phyloP scores from a whole-genome alignment of 1,140 invertebrate genomes.

The Stegodyphus mimosarum region DNA sequence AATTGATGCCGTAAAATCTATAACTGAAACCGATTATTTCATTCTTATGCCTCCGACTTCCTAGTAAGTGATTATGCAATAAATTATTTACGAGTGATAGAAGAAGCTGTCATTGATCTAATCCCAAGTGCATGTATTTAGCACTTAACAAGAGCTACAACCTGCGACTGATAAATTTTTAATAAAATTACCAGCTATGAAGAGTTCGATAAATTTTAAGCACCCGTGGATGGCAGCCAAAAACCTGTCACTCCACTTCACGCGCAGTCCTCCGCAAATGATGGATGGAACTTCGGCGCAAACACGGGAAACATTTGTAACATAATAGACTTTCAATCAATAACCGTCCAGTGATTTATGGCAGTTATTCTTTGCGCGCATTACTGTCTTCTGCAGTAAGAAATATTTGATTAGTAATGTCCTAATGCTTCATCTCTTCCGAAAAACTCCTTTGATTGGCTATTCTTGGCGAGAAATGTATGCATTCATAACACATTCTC shows the following conservation, averaged over 20 bases:
- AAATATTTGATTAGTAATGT: not conserved
- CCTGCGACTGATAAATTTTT: not conserved
- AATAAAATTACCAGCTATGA: not conserved
- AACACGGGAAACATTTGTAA: slow-evolving; percentile 58
- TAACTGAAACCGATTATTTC: too few relatives aligned
- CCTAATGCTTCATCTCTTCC: too few relatives aligned
- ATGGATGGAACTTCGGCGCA: slow-evolving; percentile 23
- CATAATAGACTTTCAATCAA: slow-evolving; percentile 60
- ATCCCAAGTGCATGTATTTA: not conserved
- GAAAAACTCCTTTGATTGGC: too few relatives aligned
- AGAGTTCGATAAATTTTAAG: slow-evolving; percentile 4
- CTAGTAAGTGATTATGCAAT: too few relatives aligned
- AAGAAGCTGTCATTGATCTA: not conserved
- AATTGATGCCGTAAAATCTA: too few relatives aligned
- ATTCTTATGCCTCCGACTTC: too few relatives aligned
- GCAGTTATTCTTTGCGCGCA: slow-evolving; percentile 6
- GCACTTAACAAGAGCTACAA: not conserved
- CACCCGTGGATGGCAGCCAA: slow-evolving; percentile 30
- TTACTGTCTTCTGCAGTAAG: not conserved
- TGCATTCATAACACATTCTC: too few relatives aligned
- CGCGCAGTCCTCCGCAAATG: slow-evolving; percentile 20
- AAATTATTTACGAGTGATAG: too few relatives aligned
- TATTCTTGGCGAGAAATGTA: too few relatives aligned
- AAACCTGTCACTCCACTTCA: slow-evolving; percentile 29
- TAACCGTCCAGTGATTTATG: slow-evolving; percentile 53